Percentiles rank a stretch among this genome's conserved stretches.
Conservation (phyloP, 2,888 invertebrate genomes). For the Mesopsocus fuscifrons region DNA sequence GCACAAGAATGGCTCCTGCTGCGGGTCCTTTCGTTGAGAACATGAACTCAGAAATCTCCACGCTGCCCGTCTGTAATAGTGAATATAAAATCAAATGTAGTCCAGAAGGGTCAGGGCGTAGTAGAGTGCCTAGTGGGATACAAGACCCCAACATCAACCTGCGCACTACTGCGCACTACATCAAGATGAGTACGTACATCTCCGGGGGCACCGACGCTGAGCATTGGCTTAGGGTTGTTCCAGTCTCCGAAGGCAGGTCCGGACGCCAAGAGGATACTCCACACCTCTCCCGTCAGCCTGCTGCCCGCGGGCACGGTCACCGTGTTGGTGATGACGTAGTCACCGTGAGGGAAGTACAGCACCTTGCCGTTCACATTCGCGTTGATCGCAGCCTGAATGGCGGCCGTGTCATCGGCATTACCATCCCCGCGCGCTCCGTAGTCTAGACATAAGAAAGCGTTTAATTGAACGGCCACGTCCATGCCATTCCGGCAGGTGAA, state of each 20-base stretch:
- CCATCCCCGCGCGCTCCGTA: conserved; percentile 3
- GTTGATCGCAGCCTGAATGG: conserved; percentile 2
- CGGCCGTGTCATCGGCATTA: conserved; percentile 1
- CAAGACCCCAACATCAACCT: too few relatives aligned
- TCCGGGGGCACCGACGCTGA: background rate
- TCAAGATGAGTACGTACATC: too few relatives aligned
- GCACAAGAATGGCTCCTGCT: background rate
- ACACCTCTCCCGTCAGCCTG: background rate
- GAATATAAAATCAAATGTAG: too few relatives aligned
- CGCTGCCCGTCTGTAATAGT: too few relatives aligned
- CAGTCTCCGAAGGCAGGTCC: background rate
- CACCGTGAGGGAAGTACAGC: conserved; percentile 7
- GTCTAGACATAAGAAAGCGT: background rate
- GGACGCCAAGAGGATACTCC: background rate
- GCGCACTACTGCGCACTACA: too few relatives aligned
- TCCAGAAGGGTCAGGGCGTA: too few relatives aligned
- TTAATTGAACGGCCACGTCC: too few relatives aligned
- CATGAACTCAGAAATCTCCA: background rate
- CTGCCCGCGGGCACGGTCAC: background rate
- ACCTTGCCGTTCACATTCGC: background rate
- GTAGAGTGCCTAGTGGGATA: too few relatives aligned
- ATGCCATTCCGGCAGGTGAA: too few relatives aligned
- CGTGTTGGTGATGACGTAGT: conserved; percentile 2
- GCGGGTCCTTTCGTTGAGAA: background rate
- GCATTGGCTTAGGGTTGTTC: conserved; percentile 1